Conservation (phyloP, 2,113 vertebrate species). For the Leucosticte australis region DNA sequence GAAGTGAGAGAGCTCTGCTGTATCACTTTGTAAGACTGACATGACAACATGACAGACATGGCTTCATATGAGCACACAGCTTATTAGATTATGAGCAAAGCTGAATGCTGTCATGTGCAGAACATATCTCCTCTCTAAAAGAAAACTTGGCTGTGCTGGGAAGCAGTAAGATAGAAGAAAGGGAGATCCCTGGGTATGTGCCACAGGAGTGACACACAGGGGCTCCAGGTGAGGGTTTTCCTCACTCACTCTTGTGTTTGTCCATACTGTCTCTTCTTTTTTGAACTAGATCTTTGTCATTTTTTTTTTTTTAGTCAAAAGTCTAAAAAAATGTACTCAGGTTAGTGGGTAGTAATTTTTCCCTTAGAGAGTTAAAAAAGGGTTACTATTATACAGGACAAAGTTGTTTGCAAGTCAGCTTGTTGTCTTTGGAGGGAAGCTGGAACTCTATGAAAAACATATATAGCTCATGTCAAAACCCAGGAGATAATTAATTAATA, state of each 20-base stretch:
- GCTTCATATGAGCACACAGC: background rate
- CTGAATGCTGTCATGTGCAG: background rate
- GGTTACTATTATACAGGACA: background rate
- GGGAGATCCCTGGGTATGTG: background rate
- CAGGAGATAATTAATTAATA: background rate
- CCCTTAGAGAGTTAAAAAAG: background rate
- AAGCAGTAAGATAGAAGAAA: background rate
- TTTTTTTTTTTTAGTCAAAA: background rate
- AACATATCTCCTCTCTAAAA: background rate
- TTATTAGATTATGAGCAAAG: constrained; percentile 31
- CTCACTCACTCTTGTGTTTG: background rate
- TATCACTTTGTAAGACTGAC: background rate
- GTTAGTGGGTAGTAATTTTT: background rate
- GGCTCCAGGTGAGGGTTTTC: background rate
- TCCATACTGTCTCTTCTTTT: background rate
- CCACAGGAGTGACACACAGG: background rate
- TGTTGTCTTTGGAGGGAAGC: background rate
- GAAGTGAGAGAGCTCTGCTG: background rate
- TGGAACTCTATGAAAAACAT: background rate
- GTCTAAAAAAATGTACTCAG: background rate
- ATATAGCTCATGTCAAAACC: background rate
- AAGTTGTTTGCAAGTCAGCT: background rate
- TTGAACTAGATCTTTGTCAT: background rate
- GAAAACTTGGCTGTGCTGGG: background rate
- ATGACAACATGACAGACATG: constrained; percentile 15